These are phyloP conservation scores for Zaprionus vittiger DNA, from an alignment of 1,140 invertebrate species.

Conservation along the genomic window DNA sequence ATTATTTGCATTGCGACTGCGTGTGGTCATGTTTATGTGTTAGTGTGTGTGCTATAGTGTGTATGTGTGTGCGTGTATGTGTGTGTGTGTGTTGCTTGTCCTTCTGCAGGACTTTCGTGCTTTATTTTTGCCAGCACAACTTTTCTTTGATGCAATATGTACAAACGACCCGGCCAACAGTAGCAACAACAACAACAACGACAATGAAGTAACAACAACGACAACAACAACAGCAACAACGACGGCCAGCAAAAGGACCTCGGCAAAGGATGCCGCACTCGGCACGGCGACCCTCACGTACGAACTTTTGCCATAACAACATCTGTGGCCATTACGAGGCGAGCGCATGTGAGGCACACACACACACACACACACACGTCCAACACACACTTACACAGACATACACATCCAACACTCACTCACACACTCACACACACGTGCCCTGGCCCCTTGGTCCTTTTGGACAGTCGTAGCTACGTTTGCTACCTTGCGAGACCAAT, in stretches of 20 bases:
- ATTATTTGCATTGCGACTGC: slow-evolving; percentile 75
- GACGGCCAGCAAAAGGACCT: slow-evolving; percentile 55
- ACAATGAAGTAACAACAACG: slow-evolving; percentile 1
- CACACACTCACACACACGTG: slow-evolving; percentile 21
- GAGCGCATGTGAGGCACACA: slow-evolving; percentile 62
- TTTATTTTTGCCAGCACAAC: slow-evolving; percentile 65
- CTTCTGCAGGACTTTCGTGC: slow-evolving; percentile 44
- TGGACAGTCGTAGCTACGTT: slow-evolving; percentile 66
- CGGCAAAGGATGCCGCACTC: slow-evolving; percentile 56
- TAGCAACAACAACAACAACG: slow-evolving; percentile 48
- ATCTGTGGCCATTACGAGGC: slow-evolving; percentile 80
- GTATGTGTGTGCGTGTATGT: slow-evolving; percentile 22
- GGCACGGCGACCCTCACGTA: slow-evolving; percentile 80
- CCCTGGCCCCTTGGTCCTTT: slow-evolving; percentile 58
- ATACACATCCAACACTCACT: slow-evolving; percentile 20
- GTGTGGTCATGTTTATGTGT: slow-evolving; percentile 36
- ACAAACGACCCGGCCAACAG: slow-evolving; percentile 64
- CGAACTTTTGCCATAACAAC: slow-evolving; percentile 82
- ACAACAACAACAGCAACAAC: slow-evolving; percentile 45
- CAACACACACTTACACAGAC: slow-evolving; percentile 4
- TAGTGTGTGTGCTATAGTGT: slow-evolving; percentile 15
- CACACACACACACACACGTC: slow-evolving; percentile 19
- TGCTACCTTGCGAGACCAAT: slow-evolving; percentile 61
- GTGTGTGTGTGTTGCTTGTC: slow-evolving; percentile 8
- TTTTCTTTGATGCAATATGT: slow-evolving; percentile 82